Evolutionary conservation across 2,113 vertebrate species (phyloP).

Genomic region (Irena cyanogastra): DNA sequence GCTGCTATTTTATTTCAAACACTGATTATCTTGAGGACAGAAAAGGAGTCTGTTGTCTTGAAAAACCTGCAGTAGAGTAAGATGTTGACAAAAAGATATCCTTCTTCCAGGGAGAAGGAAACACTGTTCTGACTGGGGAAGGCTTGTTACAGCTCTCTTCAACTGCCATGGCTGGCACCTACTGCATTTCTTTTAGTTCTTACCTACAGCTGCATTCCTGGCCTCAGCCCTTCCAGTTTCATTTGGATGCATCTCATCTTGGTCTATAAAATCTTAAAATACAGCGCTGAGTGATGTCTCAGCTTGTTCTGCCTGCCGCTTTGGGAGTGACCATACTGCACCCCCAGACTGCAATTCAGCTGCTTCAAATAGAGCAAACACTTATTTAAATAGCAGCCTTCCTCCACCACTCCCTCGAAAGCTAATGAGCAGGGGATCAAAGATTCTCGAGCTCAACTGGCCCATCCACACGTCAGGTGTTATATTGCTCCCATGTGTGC

Average conservation of each 20-base stretch:
- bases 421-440: slow-evolving; percentile 7
- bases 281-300: not conserved
- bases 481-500: too few relatives aligned
- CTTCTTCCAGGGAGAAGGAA: not conserved
- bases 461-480: not conserved
- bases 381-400: slow-evolving; percentile 1
- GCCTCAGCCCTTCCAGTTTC: not conserved
- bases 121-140: not conserved
- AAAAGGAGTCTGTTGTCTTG: not conserved
- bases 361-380: not conserved
- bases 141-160: not conserved
- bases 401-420: slow-evolving; percentile 31
- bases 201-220: not conserved
- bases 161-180: not conserved
- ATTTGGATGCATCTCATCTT: not conserved
- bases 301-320: not conserved
- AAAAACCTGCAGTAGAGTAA: not conserved
- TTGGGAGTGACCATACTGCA: slow-evolving; percentile 22
- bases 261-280: not conserved
- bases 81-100: not conserved
- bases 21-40: not conserved
- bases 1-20: not conserved
- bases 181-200: not conserved
- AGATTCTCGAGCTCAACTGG: not conserved
- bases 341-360: not conserved